phyloP scores from a whole-genome alignment of 2,888 invertebrate species.

The Coelinius sp. region DNA sequence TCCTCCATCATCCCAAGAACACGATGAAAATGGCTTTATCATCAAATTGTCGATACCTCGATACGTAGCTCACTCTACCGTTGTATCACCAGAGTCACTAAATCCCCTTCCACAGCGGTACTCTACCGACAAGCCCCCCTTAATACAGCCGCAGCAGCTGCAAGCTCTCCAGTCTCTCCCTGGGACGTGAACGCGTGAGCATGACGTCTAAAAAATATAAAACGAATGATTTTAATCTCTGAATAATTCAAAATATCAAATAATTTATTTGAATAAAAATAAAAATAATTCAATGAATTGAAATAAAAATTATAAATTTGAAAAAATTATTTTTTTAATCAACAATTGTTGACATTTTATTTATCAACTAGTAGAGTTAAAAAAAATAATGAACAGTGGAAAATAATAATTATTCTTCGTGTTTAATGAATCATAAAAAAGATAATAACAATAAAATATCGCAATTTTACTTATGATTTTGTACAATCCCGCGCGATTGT shows the following conservation, averaged over 20 bases:
- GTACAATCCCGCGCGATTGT: conserved; percentile 22
- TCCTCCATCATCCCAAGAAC: neutral
- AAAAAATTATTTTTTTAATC: neutral
- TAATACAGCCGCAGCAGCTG: conserved; percentile 62
- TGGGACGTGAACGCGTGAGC: conserved; percentile 63
- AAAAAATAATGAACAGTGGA: neutral
- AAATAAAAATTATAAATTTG: conserved; percentile 1
- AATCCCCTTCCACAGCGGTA: conserved; percentile 7
- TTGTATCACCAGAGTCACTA: neutral
- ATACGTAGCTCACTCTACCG: neutral
- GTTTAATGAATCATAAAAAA: neutral
- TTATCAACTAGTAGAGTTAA: neutral
- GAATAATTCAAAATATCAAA: conserved; percentile 30
- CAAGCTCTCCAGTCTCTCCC: conserved; percentile 65
- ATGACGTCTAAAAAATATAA: conserved; percentile 55
- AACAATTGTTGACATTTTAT: neutral
- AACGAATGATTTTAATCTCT: conserved; percentile 48
- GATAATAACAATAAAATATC: neutral
- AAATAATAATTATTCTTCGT: neutral
- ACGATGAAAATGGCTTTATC: neutral
- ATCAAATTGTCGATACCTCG: neutral
- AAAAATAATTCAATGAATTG: conserved; percentile 2
- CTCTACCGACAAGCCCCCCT: conserved; percentile 47
- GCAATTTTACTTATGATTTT: conserved; percentile 13
- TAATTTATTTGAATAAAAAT: conserved; percentile 23